These are phyloP conservation scores for Pachyuromys duprasi DNA, from an alignment of 2,797 vertebrate genomes.

Conservation along the genomic window DNA sequence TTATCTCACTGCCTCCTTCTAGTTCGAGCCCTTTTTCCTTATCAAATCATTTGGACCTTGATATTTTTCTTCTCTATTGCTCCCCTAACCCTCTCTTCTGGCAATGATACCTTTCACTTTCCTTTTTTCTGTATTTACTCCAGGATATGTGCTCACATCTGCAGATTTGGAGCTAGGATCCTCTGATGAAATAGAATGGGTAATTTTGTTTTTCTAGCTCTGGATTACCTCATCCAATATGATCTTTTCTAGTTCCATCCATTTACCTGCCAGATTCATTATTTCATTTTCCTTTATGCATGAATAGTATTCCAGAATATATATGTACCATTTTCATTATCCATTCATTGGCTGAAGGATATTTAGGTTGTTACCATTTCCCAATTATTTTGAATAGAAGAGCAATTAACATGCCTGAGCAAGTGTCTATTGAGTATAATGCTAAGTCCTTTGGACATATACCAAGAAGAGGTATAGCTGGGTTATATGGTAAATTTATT, in stretches of 20 bases:
- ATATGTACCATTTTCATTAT: not conserved
- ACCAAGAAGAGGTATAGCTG: not conserved
- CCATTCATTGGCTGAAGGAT: not conserved
- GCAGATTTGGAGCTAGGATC: not conserved
- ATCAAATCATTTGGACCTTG: not conserved
- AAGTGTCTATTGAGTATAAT: not conserved
- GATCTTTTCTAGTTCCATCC: not conserved
- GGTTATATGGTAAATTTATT: not conserved
- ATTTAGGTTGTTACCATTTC: not conserved
- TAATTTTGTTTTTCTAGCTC: not conserved
- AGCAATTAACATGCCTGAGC: not conserved
- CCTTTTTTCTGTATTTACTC: not conserved
- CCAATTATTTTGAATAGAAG: not conserved
- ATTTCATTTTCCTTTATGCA: not conserved
- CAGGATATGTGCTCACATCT: not conserved
- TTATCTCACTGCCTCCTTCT: not conserved
- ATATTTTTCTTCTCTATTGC: not conserved
- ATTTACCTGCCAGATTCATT: not conserved
- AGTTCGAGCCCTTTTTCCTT: not conserved
- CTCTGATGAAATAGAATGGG: not conserved
- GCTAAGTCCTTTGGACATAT: not conserved
- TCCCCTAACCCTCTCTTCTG: not conserved
- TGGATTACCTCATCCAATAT: too few species aligned
- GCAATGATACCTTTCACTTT: not conserved
- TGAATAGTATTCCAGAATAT: not conserved